These are phyloP conservation scores for Polylopha cassiicola DNA, from an alignment of 2,888 invertebrate genomes.

Conservation along the genomic window DNA sequence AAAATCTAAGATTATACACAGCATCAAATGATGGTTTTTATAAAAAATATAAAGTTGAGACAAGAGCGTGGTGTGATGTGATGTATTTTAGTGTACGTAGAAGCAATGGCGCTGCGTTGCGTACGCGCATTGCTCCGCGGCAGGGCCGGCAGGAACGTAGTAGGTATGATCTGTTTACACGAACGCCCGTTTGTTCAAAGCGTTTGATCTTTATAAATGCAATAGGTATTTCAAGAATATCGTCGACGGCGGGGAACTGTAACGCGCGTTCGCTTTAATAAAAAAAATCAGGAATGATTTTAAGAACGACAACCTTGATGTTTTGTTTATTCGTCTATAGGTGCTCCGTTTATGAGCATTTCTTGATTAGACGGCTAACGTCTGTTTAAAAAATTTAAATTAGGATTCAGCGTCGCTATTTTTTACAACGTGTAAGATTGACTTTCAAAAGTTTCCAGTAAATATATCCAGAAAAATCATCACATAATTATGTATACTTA, in stretches of 20 bases:
- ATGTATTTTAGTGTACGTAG: constrained; percentile 43
- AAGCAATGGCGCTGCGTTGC: constrained; percentile 34
- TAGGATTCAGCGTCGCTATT: constrained; percentile 28
- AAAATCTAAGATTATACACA: not conserved
- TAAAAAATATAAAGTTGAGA: constrained; percentile 7
- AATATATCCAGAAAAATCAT: too few relatives aligned
- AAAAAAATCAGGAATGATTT: constrained; percentile 68
- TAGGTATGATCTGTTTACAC: constrained; percentile 68
- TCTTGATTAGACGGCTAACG: constrained; percentile 56
- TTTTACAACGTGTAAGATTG: constrained; percentile 25
- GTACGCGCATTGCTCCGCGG: constrained; percentile 22
- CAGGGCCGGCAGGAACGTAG: constrained; percentile 25
- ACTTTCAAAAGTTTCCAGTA: too few relatives aligned
- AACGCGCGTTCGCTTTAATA: constrained; percentile 53
- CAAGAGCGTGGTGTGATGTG: constrained; percentile 37
- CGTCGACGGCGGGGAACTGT: constrained; percentile 55
- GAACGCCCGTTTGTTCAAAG: constrained; percentile 65
- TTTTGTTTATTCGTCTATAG: constrained; percentile 58
- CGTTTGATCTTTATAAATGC: constrained; percentile 77
- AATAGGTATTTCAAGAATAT: constrained; percentile 75
- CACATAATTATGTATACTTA: too few relatives aligned
- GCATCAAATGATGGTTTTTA: constrained; percentile 2
- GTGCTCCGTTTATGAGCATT: constrained; percentile 64
- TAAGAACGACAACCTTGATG: constrained; percentile 72
- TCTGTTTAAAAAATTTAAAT: constrained; percentile 56